These are phyloP conservation scores for Salpingus planirostris DNA, from an alignment of 2,888 invertebrate genomes.

Conservation along the genomic window DNA sequence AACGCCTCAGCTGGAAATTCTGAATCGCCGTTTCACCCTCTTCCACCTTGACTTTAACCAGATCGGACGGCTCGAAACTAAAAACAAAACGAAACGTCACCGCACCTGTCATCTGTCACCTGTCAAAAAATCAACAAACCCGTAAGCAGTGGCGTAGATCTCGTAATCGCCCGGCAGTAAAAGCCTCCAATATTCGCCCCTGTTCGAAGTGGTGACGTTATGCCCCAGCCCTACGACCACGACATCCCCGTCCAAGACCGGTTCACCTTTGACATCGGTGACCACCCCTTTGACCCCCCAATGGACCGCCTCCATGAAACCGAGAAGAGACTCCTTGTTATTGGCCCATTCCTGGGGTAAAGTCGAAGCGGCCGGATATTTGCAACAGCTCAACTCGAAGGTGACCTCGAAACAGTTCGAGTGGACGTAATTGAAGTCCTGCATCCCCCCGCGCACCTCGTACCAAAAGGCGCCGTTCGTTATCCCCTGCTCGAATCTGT, in stretches of 20 bases:
- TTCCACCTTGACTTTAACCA: slow-evolving; percentile 36
- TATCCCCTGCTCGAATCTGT: slow-evolving; percentile 68
- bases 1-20: slow-evolving; percentile 40
- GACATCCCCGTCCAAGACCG: slow-evolving; percentile 67
- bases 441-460: slow-evolving; percentile 88
- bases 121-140: slow-evolving; percentile 51
- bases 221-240: slow-evolving; percentile 71
- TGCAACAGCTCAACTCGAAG: slow-evolving; percentile 92
- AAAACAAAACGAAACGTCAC: slow-evolving; percentile 31
- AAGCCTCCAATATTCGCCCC: slow-evolving; percentile 93
- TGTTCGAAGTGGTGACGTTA: slow-evolving; percentile 63
- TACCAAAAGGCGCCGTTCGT: slow-evolving; percentile 94
- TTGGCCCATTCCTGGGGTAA: slow-evolving; percentile 72
- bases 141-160: slow-evolving; percentile 61
- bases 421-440: slow-evolving; percentile 93
- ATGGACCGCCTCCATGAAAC: slow-evolving; percentile 75
- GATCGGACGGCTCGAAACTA: slow-evolving; percentile 48
- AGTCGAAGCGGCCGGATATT: slow-evolving; percentile 69
- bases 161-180: slow-evolving; percentile 80
- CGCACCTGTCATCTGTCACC: slow-evolving; percentile 71
- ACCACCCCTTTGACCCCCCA: slow-evolving; percentile 64
- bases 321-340: slow-evolving; percentile 77
- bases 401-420: slow-evolving; percentile 97
- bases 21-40: slow-evolving; percentile 38
- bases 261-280: slow-evolving; percentile 48